Evolutionary conservation across 2,113 vertebrate species (phyloP), one percentile per base, ranked within the genome.

Genomic region (Arvicanthis niloticus): DNA sequence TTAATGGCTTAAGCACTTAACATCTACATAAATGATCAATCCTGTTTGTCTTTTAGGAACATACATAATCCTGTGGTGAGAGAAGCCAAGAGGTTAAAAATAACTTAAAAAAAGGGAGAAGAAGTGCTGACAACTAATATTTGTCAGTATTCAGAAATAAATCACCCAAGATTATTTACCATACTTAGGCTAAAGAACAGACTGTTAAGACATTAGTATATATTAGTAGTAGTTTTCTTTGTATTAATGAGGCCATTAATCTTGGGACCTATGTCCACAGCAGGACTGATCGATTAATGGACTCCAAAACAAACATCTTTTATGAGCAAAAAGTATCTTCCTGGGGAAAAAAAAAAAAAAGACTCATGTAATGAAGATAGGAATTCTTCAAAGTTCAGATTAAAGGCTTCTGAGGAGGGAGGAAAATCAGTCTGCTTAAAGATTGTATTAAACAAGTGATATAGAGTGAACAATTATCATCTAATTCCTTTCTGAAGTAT

Each of bases 241-340:
- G 68, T 58, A 29, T 95, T 97, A 97, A 58, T 92, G 42, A 56
- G 37, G 45, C 70, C 96, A 96, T 97, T 97, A 91, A 96, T 89
- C 31, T 75, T 94, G 68, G 96, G 96, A 98, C 48, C 48, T 86
- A 96, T 86, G 40, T 85, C 77, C 91, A 97, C 45, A 24, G 92
- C 29, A 97, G 62, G 42, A 96, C 34, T 97, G 29, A 90, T 96
- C 62, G 9, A 68, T 86, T 51, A 97, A 96, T 13, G 62, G 90
- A 89, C 96, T 97, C 84, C 94, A 80, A 90, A 97, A 91, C 40
- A 91, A 51, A 97, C 13, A 51, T 80, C 84, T 95, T 96, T 95
- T 94, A 96, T 42, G 94, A 94, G 75, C 53, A 92, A 58, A 58
- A 96, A 70, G 65, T 67, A 72, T 97, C 95, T 81, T 94, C 40